Conservation (phyloP, 2,113 vertebrate species). For the human (Homo sapiens) region DNA sequence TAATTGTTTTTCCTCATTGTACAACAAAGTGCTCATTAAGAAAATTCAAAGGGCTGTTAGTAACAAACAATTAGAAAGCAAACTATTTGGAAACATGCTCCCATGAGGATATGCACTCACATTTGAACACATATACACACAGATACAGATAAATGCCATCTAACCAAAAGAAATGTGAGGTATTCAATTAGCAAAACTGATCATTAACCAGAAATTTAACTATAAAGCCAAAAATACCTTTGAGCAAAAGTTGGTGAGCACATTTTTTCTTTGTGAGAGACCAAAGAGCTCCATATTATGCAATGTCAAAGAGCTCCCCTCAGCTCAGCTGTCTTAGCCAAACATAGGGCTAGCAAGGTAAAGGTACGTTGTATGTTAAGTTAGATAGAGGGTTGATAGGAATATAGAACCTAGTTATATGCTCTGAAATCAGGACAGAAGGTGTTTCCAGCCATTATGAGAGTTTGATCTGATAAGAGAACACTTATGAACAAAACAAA, state of each 20-base stretch:
- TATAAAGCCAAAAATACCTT: not conserved
- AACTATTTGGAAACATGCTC: not conserved
- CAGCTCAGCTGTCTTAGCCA: not conserved
- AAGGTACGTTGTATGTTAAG: not conserved
- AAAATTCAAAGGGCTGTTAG: not conserved
- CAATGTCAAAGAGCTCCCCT: not conserved
- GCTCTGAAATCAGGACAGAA: not conserved
- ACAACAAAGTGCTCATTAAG: not conserved
- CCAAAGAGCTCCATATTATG: not conserved
- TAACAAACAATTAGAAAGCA: not conserved
- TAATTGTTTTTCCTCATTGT: not conserved
- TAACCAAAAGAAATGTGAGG: not conserved
- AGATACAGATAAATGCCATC: too few relatives aligned
- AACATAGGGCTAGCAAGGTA: not conserved
- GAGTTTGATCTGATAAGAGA: not conserved
- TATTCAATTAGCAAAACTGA: not conserved
- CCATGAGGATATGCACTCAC: not conserved
- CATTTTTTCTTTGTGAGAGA: not conserved
- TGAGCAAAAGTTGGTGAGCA: not conserved
- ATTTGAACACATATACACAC: not conserved
- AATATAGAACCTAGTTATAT: not conserved
- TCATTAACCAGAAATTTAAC: not conserved
- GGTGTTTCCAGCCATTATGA: not conserved
- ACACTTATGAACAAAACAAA: not conserved
- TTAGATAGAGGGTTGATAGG: not conserved